Evolutionary conservation across 2,888 invertebrate species (phyloP).

Genomic region (Ecdyonurus torrentis): DNA sequence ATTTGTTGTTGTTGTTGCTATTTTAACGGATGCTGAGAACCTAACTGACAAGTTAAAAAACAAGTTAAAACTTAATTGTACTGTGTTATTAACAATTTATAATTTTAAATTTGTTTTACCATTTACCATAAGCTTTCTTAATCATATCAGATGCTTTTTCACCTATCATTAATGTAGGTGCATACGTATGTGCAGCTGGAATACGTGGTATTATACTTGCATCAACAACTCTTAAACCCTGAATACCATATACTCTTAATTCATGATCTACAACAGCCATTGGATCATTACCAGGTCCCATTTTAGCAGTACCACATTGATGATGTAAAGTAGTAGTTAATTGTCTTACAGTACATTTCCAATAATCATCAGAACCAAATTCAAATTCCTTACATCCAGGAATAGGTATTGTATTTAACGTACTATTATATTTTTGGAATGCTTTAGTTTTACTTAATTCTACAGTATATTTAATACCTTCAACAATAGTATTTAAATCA

Average conservation of each 20-base stretch:
- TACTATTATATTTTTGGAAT: slow-evolving; percentile 40
- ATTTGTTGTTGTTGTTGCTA: no score
- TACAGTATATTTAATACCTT: slow-evolving; percentile 54
- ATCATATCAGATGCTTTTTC: slow-evolving; percentile 53
- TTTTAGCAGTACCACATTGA: slow-evolving; percentile 46
- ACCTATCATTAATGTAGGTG: slow-evolving; percentile 51
- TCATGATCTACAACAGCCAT: slow-evolving; percentile 43
- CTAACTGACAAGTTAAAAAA: no score
- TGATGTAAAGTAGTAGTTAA: slow-evolving; percentile 47
- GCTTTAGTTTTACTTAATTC: slow-evolving; percentile 39
- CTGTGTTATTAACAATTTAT: no score
- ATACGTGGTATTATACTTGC: slow-evolving; percentile 49
- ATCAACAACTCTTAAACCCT: slow-evolving; percentile 45
- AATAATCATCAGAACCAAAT: slow-evolving; percentile 48
- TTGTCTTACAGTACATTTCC: slow-evolving; percentile 45
- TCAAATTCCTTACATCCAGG: slow-evolving; percentile 45
- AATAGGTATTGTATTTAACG: slow-evolving; percentile 43
- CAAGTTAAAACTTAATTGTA: no score
- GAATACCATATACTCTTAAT: slow-evolving; percentile 40
- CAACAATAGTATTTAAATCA: slow-evolving; percentile 53
- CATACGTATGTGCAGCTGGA: slow-evolving; percentile 46
- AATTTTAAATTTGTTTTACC: background rate
- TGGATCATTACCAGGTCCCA: slow-evolving; percentile 40
- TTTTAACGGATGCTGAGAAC: no score
- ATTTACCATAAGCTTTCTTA: slow-evolving; percentile 30